Conservation (phyloP, 2,888 invertebrate species). For the Oasisia sp. region DNA sequence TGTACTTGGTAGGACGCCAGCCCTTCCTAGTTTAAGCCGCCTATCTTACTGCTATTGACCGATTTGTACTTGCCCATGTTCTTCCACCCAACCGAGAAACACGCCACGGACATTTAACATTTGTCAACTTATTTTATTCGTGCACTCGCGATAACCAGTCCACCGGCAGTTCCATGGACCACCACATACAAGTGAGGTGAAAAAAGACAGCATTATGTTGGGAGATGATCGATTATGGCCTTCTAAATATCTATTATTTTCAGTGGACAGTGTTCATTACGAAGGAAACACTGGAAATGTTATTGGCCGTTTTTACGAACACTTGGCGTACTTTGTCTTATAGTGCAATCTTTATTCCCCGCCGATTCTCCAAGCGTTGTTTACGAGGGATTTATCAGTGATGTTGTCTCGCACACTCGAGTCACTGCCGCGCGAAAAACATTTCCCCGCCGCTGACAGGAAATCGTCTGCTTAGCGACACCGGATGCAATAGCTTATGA, state of each 20-base stretch:
- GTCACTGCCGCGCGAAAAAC: background rate
- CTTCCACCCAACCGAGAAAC: too few species aligned
- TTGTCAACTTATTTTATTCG: too few species aligned
- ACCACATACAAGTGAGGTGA: too few species aligned
- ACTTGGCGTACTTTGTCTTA: background rate
- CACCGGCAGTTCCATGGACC: too few species aligned
- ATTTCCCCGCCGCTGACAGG: background rate
- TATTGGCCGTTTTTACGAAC: background rate
- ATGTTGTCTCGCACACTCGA: background rate
- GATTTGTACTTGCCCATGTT: too few species aligned
- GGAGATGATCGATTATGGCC: too few species aligned
- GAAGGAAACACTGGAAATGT: background rate
- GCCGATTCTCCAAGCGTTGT: background rate
- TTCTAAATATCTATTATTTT: background rate
- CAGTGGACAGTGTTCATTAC: background rate
- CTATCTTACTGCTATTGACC: too few species aligned
- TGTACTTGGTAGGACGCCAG: too few species aligned
- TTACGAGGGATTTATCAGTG: background rate
- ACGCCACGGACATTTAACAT: too few species aligned
- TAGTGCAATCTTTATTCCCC: background rate
- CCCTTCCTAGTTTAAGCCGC: too few species aligned
- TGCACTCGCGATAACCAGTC: too few species aligned
- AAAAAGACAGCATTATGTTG: too few species aligned
- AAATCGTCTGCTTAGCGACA: background rate
- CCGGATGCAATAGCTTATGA: background rate